Evolutionary conservation across 2,888 invertebrate species (phyloP).

Genomic region (Phortica magna): DNA sequence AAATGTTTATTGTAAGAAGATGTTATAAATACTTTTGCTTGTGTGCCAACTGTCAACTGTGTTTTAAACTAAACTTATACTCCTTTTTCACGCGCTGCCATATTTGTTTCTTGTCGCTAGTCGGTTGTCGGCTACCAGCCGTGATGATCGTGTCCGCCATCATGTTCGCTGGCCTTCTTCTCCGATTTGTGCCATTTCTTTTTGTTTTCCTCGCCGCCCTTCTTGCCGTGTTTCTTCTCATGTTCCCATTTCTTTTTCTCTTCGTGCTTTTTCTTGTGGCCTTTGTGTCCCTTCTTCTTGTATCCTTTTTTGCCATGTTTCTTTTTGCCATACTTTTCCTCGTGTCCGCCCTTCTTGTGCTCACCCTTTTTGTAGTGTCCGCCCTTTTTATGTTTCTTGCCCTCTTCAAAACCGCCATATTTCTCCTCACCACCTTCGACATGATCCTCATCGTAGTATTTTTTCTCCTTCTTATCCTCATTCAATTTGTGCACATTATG

Average conservation of each 20-base stretch:
- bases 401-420: conserved; percentile 88
- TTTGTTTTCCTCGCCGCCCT: conserved; percentile 88
- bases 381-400: conserved; percentile 89
- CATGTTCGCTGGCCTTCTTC: conserved; percentile 78
- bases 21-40: background rate
- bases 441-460: conserved; percentile 91
- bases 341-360: conserved; percentile 86
- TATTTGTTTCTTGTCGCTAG: background rate
- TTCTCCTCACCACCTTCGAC: conserved; percentile 90
- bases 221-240: conserved; percentile 87
- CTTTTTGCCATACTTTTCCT: conserved; percentile 88
- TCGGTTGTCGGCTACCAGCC: conserved; percentile 20
- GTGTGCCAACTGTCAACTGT: background rate
- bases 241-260: conserved; percentile 88
- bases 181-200: conserved; percentile 85
- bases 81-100: background rate
- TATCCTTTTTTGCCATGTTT: conserved; percentile 89
- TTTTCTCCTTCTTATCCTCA: conserved; percentile 91
- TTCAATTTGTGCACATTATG: conserved; percentile 91
- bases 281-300: conserved; percentile 88
- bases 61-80: too few species aligned
- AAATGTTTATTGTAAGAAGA: background rate
- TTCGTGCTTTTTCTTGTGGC: conserved; percentile 87
- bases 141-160: conserved; percentile 53
- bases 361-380: conserved; percentile 90